These are phyloP conservation scores for Cheumatopsyche charites DNA, from an alignment of 1,140 invertebrate species.

Conservation along the genomic window DNA sequence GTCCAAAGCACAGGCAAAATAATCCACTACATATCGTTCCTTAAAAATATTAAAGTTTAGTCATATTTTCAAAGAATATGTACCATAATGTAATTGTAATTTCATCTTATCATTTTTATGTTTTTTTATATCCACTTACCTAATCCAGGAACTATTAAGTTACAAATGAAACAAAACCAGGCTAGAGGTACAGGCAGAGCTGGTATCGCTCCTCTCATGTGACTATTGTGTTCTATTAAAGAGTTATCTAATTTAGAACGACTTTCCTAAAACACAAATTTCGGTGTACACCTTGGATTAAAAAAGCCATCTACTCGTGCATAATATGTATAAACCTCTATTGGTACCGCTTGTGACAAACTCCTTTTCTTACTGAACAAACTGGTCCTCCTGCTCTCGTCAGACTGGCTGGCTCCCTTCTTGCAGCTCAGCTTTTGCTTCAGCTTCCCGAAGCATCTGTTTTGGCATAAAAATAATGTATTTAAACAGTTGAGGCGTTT, in stretches of 20 bases:
- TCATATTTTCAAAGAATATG: neutral
- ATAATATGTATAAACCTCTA: conserved; percentile 59
- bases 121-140: conserved; percentile 64
- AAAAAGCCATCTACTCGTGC: neutral
- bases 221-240: conserved; percentile 78
- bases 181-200: conserved; percentile 83
- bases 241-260: conserved; percentile 79
- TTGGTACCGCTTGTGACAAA: conserved; percentile 64
- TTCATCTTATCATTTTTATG: neutral
- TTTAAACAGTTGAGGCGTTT: conserved; percentile 2
- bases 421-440: conserved; percentile 22
- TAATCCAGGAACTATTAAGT: conserved; percentile 83
- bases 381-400: conserved; percentile 63
- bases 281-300: neutral
- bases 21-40: conserved; percentile 87
- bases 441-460: conserved; percentile 26
- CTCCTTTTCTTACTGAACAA: conserved; percentile 67
- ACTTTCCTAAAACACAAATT: conserved; percentile 64
- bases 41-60: conserved; percentile 53
- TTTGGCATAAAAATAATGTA: neutral
- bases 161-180: conserved; percentile 84
- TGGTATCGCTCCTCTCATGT: conserved; percentile 88
- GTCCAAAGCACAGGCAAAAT: conserved; percentile 86
- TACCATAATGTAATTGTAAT: too few relatives aligned
- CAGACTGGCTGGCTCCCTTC: neutral